Evolutionary conservation across 1,140 invertebrate genomes (phyloP), one percentile per base, ranked within the genome.

Genomic region (Copidosoma floridanum): DNA sequence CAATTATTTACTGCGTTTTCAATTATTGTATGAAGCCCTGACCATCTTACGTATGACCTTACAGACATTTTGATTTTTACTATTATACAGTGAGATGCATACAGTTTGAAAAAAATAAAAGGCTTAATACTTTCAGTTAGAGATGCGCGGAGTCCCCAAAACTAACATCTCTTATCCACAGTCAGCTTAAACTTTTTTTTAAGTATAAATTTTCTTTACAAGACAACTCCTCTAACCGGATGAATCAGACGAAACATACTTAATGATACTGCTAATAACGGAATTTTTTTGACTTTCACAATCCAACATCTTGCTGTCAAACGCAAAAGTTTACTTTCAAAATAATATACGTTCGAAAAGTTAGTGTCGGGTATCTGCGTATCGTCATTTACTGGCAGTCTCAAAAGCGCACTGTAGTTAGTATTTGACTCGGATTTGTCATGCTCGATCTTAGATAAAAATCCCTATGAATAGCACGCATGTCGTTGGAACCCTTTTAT

Each of bases 1-100:
- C 68, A 71, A 10, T 14, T 23, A 5, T 44, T 35, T 8, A 65
- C 61, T 10, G 57, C 35, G 0, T 61, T 24, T 61, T 82, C 74
- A 37, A 81, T 73, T 8, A 78, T 74, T 7, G 50, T 56, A 62
- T 82, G 76, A 1, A 83, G 67, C 6, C 67, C 63, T 40, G 74
- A 72, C 80, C 81, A 84, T 68, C 71, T 82, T 3, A 80, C 67
- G 57, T 77, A 73, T 7, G 57, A 69, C 6, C 79, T 52, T 8
- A 78, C 75, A 8, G 75, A 35, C 24, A 62, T 52, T 60, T 82
- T 83, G 66, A 79, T 81, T 51, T 76, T 71, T 3, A 74, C 69
- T 11, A 79, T 76, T 8, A 80, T 76, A 35, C 73, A 65, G 68
- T 83, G 80, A 11, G 68, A 65, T 2, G 38, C 55, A 70, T 82